These are phyloP conservation scores for Casuarius casuarius DNA, from an alignment of 2,113 vertebrate species.

Conservation along the genomic window DNA sequence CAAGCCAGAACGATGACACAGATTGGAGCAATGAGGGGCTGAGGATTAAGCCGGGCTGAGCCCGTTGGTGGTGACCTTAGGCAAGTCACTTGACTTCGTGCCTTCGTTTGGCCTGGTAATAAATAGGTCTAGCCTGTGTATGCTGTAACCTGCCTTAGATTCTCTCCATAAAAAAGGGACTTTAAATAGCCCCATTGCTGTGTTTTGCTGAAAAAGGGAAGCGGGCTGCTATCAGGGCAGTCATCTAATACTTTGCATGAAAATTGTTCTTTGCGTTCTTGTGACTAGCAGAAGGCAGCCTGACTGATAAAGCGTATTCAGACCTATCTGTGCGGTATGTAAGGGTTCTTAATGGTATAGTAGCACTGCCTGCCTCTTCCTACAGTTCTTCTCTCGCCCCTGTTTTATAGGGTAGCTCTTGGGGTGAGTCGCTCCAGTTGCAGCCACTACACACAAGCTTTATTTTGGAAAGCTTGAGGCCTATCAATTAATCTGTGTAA, in stretches of 20 bases:
- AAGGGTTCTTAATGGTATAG: background rate
- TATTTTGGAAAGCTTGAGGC: background rate
- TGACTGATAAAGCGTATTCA: background rate
- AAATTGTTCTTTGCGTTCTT: background rate
- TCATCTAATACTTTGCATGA: background rate
- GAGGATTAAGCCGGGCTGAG: background rate
- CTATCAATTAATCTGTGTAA: background rate
- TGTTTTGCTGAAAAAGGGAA: background rate
- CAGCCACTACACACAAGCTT: background rate
- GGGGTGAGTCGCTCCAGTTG: background rate
- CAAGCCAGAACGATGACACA: background rate
- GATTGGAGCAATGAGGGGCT: background rate
- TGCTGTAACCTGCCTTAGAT: background rate
- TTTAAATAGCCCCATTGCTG: background rate
- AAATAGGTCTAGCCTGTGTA: background rate
- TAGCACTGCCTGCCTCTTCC: background rate
- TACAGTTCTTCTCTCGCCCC: background rate
- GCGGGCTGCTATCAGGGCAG: accelerated
- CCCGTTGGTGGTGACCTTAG: background rate
- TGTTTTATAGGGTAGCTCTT: background rate
- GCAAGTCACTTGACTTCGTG: background rate
- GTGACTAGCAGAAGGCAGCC: accelerated
- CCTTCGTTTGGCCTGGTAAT: background rate
- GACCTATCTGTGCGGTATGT: background rate
- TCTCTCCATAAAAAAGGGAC: background rate